Base-by-base conservation (phyloP, 2,113 vertebrate genomes). In the Paracanthobrama guichenoti region DNA sequence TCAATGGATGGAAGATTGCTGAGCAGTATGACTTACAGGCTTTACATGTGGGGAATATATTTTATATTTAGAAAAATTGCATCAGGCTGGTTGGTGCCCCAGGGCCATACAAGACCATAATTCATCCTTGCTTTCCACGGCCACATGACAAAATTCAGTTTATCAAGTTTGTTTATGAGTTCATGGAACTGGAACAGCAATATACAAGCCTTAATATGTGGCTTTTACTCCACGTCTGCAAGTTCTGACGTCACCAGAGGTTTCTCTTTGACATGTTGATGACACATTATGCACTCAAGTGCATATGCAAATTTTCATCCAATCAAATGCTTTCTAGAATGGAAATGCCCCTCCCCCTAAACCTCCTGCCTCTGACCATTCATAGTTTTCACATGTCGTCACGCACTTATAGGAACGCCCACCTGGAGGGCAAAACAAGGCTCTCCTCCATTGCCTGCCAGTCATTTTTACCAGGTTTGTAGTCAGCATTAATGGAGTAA, bases 141-240 rank as follows among this genome's bases (percentile, higher is more conserved):
- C 8, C 66, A 69, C 20, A 53, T 75, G 72, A 28, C 46, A 75
- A 75, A 75, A 75, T 53, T 75, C 7, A 11, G 24, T 50, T 75
- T 53, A 24, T 50, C 24, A 50, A 48, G 24, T 50, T 74, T 50
- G 66, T n/a, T 69, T 62, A 20, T 39, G 18, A 69, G 18, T 53
- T 75, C 24, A 53, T 53, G 72, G 11, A 75, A 72, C 53, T 3
- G 53, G 16, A 53, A 18, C 6, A 55, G 24, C 9, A 14, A 28
- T 74, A 55, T 55, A 55, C 53, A 55, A 55, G 7, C 53, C 18
- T 55, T 55, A 55, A 55, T 69, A 42, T 69, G 31, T 10, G 9
- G 18, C 66, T 69, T 69, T 42, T 69, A 39, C 18, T 69, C 66
- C 31, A 22, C 18, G 31, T 11, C 8, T 39, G 31, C 22, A 11